phyloP scores from a whole-genome alignment of 2,797 vertebrate species.

The Tragopan temminckii region DNA sequence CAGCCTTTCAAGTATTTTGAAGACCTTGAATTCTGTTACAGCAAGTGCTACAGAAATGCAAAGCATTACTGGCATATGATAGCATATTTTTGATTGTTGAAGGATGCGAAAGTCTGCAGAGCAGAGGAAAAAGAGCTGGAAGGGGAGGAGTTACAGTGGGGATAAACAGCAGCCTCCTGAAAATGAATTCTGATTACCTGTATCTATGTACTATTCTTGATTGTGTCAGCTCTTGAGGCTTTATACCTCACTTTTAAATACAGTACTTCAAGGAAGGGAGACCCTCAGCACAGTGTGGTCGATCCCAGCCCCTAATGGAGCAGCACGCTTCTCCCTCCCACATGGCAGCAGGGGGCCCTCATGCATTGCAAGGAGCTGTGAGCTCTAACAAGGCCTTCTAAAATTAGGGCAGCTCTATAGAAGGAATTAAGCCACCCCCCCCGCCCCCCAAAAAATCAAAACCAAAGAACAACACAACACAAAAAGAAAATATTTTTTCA shows the following conservation, averaged over 20 bases:
- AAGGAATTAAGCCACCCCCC: background rate
- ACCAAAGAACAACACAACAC: background rate
- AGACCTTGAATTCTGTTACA: background rate
- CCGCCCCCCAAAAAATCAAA: too few relatives aligned
- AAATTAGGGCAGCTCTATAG: background rate
- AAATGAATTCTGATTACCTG: background rate
- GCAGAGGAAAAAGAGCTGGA: background rate
- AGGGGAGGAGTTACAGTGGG: background rate
- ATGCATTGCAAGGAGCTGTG: background rate
- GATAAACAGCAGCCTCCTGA: background rate
- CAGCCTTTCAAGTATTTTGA: background rate
- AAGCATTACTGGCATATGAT: background rate
- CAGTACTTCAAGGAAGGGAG: background rate
- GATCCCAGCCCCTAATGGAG: background rate
- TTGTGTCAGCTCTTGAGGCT: background rate
- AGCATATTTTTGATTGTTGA: background rate
- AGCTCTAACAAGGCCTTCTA: background rate
- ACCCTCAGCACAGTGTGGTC: background rate
- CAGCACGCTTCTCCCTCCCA: fast-evolving
- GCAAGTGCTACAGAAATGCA: background rate
- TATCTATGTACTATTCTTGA: background rate
- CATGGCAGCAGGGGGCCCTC: background rate
- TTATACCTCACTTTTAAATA: background rate
- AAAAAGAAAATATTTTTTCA: background rate
- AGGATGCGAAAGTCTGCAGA: background rate